Evolutionary conservation across 2,888 invertebrate species (phyloP).

Genomic region (Spatulosminthurus flaviceps): DNA sequence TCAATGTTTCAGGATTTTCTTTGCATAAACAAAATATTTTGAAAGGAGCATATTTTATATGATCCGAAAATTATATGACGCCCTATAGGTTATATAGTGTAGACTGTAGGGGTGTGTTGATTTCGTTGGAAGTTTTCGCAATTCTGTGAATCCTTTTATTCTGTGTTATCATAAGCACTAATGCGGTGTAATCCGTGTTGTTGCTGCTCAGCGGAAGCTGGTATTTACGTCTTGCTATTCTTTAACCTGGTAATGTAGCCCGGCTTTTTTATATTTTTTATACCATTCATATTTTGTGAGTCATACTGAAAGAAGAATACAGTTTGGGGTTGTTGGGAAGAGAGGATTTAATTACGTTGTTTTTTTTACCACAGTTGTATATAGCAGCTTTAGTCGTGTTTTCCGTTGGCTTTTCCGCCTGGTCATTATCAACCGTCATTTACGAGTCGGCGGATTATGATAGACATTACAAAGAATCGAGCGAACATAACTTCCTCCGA

Average conservation of each 20-base stretch:
- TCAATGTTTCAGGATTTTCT: too few relatives aligned
- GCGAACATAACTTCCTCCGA: slow-evolving; percentile 22
- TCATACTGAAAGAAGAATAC: too few relatives aligned
- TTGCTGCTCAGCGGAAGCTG: slow-evolving; percentile 62
- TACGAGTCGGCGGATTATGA: slow-evolving; percentile 23
- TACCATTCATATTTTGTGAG: neutral
- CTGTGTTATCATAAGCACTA: neutral
- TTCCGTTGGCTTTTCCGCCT: slow-evolving; percentile 60
- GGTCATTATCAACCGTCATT: slow-evolving; percentile 58
- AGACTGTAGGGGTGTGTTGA: too few relatives aligned
- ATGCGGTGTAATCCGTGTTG: slow-evolving; percentile 60
- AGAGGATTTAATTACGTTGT: slow-evolving; percentile 10
- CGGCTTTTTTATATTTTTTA: neutral
- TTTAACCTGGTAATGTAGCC: slow-evolving; percentile 59
- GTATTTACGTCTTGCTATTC: slow-evolving; percentile 61
- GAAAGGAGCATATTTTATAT: too few relatives aligned
- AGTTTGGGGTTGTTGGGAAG: too few relatives aligned
- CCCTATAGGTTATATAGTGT: too few relatives aligned
- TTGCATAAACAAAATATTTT: neutral
- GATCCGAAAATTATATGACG: neutral
- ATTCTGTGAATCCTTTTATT: neutral
- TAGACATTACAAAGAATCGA: neutral
- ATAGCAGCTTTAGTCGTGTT: slow-evolving; percentile 60
- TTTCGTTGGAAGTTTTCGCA: neutral
- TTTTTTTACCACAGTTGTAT: slow-evolving; percentile 55